These are phyloP conservation scores for Watsonalla binaria DNA, from an alignment of 2,888 invertebrate genomes.

Conservation along the genomic window DNA sequence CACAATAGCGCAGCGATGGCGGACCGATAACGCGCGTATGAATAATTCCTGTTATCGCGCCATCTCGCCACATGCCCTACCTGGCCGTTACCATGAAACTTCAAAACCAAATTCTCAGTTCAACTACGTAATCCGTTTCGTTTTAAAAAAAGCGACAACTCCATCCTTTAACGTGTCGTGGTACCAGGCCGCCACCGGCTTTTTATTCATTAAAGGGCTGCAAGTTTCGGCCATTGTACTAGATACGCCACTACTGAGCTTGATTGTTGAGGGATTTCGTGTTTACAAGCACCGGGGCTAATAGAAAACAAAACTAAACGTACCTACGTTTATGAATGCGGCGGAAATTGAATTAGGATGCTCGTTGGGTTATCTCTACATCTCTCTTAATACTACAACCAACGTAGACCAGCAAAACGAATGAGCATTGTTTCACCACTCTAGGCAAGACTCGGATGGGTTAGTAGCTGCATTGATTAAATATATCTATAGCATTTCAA, in stretches of 20 bases:
- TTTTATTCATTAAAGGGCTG: constrained; percentile 73
- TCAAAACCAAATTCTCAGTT: constrained; percentile 38
- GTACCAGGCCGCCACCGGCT: constrained; percentile 58
- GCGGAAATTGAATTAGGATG: constrained; percentile 51
- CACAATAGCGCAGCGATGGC: constrained; percentile 75
- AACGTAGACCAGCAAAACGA: constrained; percentile 2
- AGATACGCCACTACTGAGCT: constrained; percentile 67
- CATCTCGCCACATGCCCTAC: constrained; percentile 78
- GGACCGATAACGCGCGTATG: constrained; percentile 74
- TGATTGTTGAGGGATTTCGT: constrained; percentile 66
- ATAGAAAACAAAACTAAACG: constrained; percentile 55
- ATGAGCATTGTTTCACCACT: too few species aligned
- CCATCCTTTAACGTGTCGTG: constrained; percentile 28
- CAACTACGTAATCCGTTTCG: constrained; percentile 35
- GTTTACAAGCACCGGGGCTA: constrained; percentile 49
- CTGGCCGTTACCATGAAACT: constrained; percentile 66
- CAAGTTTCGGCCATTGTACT: constrained; percentile 69
- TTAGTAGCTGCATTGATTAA: too few species aligned
- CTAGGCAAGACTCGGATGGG: too few species aligned
- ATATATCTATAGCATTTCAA: too few species aligned
- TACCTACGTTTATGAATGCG: constrained; percentile 31
- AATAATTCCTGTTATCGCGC: constrained; percentile 77
- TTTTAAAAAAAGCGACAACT: constrained; percentile 24
- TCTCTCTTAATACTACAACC: constrained; percentile 15
- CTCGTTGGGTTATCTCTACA: constrained; percentile 29